Evolutionary conservation across 2,113 vertebrate genomes (phyloP).

Genomic region (Apus apus): DNA sequence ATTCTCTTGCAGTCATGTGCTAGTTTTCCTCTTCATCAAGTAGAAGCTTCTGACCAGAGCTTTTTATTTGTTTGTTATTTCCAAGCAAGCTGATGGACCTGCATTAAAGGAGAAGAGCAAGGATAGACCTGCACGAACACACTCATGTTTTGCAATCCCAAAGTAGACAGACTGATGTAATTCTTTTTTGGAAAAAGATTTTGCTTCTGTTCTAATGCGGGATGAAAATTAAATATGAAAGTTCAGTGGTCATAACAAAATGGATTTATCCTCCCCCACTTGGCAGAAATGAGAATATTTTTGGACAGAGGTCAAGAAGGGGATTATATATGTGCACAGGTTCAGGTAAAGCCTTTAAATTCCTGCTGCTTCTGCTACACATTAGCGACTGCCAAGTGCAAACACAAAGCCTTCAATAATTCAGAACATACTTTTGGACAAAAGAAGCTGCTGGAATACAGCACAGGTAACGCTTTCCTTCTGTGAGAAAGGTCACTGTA

Average conservation of each 20-base stretch:
- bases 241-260: neutral
- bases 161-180: rapidly evolving
- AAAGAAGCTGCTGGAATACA: neutral
- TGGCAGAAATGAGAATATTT: neutral
- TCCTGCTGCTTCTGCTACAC: neutral
- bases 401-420: neutral
- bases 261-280: neutral
- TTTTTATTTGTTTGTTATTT: neutral
- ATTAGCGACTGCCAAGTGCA: neutral
- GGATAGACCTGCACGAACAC: neutral
- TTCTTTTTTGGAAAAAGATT: neutral
- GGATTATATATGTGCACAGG: too few species aligned
- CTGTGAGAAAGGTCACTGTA: neutral
- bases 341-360: neutral
- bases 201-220: neutral
- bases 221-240: neutral
- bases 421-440: neutral
- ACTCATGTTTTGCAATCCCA: rapidly evolving
- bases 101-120: neutral
- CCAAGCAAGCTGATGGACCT: neutral
- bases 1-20: neutral
- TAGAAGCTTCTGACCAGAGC: neutral
- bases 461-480: neutral
- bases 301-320: neutral
- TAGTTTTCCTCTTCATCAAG: neutral